Conservation (phyloP, 2,113 vertebrate species). For the Eulemur rufifrons region DNA sequence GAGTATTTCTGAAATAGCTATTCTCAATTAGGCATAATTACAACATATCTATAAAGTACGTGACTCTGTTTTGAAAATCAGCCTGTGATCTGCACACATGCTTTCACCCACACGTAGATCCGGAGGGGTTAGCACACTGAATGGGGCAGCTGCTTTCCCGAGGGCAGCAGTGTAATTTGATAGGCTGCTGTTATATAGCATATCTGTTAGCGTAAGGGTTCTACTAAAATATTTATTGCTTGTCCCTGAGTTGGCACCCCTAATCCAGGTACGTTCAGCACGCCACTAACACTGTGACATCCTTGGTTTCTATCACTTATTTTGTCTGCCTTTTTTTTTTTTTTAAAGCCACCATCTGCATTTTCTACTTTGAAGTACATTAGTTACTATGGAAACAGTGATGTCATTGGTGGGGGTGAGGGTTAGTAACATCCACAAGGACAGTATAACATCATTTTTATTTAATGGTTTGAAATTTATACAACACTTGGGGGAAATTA, state of each 20-base stretch:
- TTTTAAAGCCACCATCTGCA: constrained; percentile 51
- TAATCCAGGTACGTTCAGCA: neutral
- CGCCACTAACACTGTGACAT: neutral
- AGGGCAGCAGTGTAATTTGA: neutral
- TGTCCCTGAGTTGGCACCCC: neutral
- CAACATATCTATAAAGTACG: fast-evolving
- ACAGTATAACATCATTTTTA: constrained; percentile 40
- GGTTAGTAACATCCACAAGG: constrained; percentile 56
- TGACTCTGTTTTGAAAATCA: neutral
- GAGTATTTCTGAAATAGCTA: neutral
- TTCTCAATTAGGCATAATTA: neutral
- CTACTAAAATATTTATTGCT: constrained; percentile 60
- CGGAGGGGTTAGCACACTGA: neutral
- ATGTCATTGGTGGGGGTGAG: constrained; percentile 52
- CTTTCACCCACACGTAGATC: neutral
- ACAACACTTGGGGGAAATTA: neutral
- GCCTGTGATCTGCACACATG: neutral
- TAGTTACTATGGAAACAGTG: constrained; percentile 74
- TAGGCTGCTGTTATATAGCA: neutral
- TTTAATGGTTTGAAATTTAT: constrained; percentile 62
- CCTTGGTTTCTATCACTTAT: constrained; percentile 31
- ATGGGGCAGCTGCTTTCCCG: neutral
- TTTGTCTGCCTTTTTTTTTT: neutral
- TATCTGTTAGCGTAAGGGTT: constrained; percentile 13
- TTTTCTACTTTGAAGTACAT: constrained; percentile 68